Percentiles rank a stretch among this genome's conserved stretches.
Evolutionary conservation across 2,113 vertebrate species (phyloP).

Genomic region (Daboia siamensis): DNA sequence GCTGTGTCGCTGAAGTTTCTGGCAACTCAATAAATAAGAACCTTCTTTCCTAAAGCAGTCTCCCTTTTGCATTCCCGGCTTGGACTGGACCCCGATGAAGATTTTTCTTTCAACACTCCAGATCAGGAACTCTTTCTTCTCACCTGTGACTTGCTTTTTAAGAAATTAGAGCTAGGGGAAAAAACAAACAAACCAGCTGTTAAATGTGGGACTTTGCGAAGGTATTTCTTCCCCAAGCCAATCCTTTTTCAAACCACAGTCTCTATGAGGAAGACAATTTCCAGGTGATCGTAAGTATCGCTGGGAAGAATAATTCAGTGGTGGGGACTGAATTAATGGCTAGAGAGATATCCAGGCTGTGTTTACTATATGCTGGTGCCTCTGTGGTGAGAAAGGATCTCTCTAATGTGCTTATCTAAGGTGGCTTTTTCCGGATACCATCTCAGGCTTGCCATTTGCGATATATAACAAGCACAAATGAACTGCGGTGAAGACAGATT

Average conservation of each 20-base stretch:
- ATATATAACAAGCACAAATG: conserved; percentile 22
- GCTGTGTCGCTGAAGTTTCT: too few species aligned
- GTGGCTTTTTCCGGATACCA: conserved; percentile 8
- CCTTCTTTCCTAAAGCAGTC: too few species aligned
- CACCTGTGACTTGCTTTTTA: too few species aligned
- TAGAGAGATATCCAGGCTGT: conserved; percentile 20
- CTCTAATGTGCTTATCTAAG: conserved; percentile 38
- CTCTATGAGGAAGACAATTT: background rate
- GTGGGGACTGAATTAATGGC: conserved; percentile 38
- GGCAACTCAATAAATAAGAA: too few species aligned
- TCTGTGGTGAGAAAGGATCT: conserved; percentile 29
- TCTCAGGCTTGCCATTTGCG: conserved; percentile 16
- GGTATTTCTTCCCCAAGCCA: background rate
- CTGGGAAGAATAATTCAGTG: conserved; percentile 18
- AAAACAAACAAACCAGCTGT: background rate
- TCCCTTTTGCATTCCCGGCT: too few species aligned
- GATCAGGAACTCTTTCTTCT: background rate
- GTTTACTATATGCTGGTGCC: conserved; percentile 39
- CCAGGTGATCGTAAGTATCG: background rate
- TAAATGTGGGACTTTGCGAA: background rate
- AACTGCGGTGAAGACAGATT: conserved; percentile 38
- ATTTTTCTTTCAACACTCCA: too few species aligned
- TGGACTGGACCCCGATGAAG: too few species aligned
- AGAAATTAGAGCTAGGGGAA: background rate
- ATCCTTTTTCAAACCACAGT: background rate